These are phyloP conservation scores for Sclerurus mexicanus DNA, from an alignment of 2,113 vertebrate species.

Conservation along the genomic window DNA sequence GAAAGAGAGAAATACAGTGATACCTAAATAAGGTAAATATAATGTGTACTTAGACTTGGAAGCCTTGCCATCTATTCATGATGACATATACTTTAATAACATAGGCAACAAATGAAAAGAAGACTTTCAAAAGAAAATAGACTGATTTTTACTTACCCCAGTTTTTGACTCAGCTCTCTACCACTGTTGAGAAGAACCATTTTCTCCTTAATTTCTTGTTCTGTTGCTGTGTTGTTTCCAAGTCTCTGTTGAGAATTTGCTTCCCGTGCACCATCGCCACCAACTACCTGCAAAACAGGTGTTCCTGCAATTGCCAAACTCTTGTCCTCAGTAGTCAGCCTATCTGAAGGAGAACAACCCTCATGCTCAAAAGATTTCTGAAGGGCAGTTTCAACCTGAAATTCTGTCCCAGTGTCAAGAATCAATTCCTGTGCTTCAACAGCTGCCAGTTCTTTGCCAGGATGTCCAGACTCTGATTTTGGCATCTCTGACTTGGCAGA, in stretches of 20 bases:
- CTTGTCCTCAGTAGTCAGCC: not conserved
- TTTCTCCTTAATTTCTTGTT: constrained; percentile 54
- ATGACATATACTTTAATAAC: not conserved
- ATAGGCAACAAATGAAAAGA: not conserved
- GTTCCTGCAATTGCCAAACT: not conserved
- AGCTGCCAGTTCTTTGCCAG: constrained; percentile 34
- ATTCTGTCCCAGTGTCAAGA: not conserved
- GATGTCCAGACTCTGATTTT: constrained; percentile 4
- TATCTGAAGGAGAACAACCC: not conserved
- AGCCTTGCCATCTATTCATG: not conserved
- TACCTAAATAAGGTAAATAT: not conserved
- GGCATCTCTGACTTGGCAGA: constrained; percentile 59
- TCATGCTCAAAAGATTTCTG: constrained; percentile 33
- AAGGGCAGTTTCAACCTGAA: not conserved
- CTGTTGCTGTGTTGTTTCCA: not conserved
- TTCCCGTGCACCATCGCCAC: constrained; percentile 29
- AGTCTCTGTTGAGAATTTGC: constrained; percentile 23
- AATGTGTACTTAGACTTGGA: not conserved
- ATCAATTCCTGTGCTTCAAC: not conserved
- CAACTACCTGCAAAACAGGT: not conserved
- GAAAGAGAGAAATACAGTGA: not conserved
- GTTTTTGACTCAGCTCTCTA: not conserved
- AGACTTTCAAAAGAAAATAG: not conserved
- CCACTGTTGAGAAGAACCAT: constrained; percentile 21
- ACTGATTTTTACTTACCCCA: constrained; percentile 62